Conservation (phyloP, 35 echinoderm and acorn worm genomes). For the Heliocidaris erythrogramma region DNA sequence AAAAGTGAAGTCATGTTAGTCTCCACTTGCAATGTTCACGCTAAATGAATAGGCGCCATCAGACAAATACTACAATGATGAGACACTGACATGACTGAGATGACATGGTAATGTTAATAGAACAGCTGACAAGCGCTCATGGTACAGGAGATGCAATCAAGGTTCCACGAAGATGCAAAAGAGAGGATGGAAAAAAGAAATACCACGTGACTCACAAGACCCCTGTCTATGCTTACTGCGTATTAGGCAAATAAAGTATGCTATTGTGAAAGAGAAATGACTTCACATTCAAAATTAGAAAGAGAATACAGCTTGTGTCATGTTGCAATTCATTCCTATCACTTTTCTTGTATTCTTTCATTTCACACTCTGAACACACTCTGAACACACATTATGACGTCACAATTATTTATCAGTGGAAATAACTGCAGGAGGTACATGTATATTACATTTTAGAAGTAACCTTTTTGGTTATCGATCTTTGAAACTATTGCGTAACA, state of each 20-base stretch:
- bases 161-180: not conserved
- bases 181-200: not conserved
- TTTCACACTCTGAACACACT: not conserved
- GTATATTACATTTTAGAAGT: too few species aligned
- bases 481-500: too few species aligned
- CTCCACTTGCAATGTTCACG: too few species aligned
- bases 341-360: not conserved
- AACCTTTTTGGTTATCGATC: too few species aligned
- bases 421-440: too few species aligned
- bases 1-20: too few species aligned
- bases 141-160: not conserved
- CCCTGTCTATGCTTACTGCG: not conserved
- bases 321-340: not conserved
- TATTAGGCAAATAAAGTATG: not conserved
- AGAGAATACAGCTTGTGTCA: not conserved
- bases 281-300: not conserved
- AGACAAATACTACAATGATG: not conserved
- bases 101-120: not conserved
- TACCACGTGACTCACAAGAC: not conserved
- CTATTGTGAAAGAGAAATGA: not conserved
- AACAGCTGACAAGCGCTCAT: not conserved
- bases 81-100: not conserved
- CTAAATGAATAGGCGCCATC: too few species aligned
- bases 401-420: not conserved
- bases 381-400: not conserved